Evolutionary conservation across 1,140 invertebrate species (phyloP), one percentile per base, ranked within the genome.

Genomic region (Parapsyche elsis): DNA sequence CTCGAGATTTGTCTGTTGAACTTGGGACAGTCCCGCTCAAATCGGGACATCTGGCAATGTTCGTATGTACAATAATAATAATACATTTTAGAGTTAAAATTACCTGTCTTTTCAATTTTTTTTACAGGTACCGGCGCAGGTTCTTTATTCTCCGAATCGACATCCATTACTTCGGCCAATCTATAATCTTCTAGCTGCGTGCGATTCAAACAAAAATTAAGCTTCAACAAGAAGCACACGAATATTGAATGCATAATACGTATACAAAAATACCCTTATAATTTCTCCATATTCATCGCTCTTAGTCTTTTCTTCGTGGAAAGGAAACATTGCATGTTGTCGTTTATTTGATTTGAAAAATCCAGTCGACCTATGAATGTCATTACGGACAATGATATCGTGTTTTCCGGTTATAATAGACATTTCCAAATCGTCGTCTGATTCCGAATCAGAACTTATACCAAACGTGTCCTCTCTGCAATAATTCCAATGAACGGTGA

Each of bases 241-340:
- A n/a, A n/a, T n/a, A n/a, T n/a, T n/a, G n/a, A n/a, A n/a, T n/a
- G n/a, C n/a, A n/a, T n/a, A n/a, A 67, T 71, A 78, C 73, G 14
- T 61, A 71, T 59, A 84, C 2, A 53, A 53, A 16, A 14, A 82
- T 84, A 92, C 88, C 89, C 89, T 92, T 70, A 99, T 97, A 64
- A 97, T 94, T 90, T 99, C 97, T 0, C 97, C 97, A 87, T 99
- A 99, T 86, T 99, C 97, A 85, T 99, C 97, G 86, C 92, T 94
- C 87, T 97, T 95, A 0, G 97, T 92, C 49, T 91, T 96, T 84
- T 99, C 97, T 88, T 99, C 98, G 67, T 94, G 91, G 85, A 94
- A 97, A 0, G 98, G 98, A 88, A 97, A 99, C 95, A 99, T 99
- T 0, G 97, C 97, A 88, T 98, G 95, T 83, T 97, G 94, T 78